Base-by-base conservation (phyloP, 2,113 vertebrate genomes). In the Menura novaehollandiae region DNA sequence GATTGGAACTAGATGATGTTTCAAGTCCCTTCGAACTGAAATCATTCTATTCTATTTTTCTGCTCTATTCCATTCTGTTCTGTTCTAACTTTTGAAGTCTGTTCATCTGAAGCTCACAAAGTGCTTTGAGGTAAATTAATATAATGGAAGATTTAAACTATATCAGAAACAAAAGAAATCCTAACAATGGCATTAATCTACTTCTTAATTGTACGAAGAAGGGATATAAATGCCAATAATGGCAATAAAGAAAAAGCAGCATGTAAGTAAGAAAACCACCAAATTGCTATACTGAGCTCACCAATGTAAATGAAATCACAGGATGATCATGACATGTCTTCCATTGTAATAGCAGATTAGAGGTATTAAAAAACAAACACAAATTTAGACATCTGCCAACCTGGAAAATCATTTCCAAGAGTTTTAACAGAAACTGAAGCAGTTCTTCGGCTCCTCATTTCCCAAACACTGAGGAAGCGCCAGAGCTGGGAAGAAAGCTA, bases 401-500 rank as follows among this genome's bases (percentile, higher is more conserved):
- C 32, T 41, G 15, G 17, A 68, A 89, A 81, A 71, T 30, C 8
- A 13, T 91, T 94, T 92, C 39, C 11, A 32, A 78, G 56, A 78
- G 13, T 78, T 93, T 56, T 75, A 80, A 56, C 19, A 93, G 80
- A 78, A 91, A 91, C 7, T 12, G 13, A 52, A 89, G 32, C 43
- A 24, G 52, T 23, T 72, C 43, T 92, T 88, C 56, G 52, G 33
- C 19, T 86, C 35, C 39, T 75, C 13, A 24, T n/a, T 89, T 67
- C 22, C 26, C 3, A 6, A 95, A 85, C 28, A 55, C 37, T 0
- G 6, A 94, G 53, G 69, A 92, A 92, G 53, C 1, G 0, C n/a
- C 56, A 85, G 84, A 75, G 73, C 73, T 89, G 32, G 14, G 23
- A 88, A 86, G 73, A 96, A 93, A 96, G 85, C 85, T 92, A 95